Conservation (phyloP, 2,888 invertebrate genomes). For the Sialis lutaria region DNA sequence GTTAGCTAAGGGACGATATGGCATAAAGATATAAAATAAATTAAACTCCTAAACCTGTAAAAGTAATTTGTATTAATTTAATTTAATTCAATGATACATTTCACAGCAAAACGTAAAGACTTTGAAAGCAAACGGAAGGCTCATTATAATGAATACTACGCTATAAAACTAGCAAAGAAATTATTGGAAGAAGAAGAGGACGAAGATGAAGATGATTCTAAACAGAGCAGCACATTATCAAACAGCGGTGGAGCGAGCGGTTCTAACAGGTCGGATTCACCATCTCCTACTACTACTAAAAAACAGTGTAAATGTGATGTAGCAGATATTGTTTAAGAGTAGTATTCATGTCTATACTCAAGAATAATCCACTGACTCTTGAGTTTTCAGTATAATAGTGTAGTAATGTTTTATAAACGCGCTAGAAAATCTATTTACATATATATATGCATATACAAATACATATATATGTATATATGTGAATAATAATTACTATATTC, state of each 20-base stretch:
- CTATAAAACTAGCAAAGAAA: constrained; percentile 79
- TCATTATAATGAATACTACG: constrained; percentile 96
- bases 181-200: constrained; percentile 81
- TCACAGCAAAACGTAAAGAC: constrained; percentile 46
- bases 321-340: too few relatives aligned
- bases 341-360: too few relatives aligned
- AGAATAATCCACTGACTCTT: too few relatives aligned
- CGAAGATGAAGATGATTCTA: constrained; percentile 41
- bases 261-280: not conserved
- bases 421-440: too few relatives aligned
- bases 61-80: not conserved
- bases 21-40: not conserved
- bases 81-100: not conserved
- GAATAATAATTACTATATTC: too few relatives aligned
- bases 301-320: not conserved
- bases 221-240: too few relatives aligned
- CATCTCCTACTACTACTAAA: not conserved
- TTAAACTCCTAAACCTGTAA: not conserved
- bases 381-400: too few relatives aligned
- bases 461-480: too few relatives aligned
- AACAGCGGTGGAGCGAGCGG: constrained; percentile 8
- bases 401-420: too few relatives aligned
- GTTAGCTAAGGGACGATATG: too few relatives aligned
- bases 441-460: too few relatives aligned
- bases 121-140: constrained; percentile 90